A percentile compares a stretch with the other conserved stretches of the same genome.
Conservation (phyloP, 2,797 vertebrate species). For the Coregonus sp. region DNA sequence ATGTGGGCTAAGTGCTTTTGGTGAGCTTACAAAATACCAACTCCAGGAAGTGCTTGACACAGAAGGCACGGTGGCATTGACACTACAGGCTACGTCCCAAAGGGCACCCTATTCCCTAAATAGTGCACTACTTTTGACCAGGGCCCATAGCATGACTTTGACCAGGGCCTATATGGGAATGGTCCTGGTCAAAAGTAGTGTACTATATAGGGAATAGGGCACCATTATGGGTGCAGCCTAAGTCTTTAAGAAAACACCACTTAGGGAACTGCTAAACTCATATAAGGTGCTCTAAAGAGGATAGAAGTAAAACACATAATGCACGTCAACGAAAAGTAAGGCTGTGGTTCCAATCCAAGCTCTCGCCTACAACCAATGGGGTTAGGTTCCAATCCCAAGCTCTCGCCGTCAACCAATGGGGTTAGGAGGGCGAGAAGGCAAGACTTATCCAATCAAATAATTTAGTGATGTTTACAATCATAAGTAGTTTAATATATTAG, state of each 20-base stretch:
- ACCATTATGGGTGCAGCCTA: background rate
- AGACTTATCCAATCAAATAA: conserved; percentile 12
- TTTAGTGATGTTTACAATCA: background rate
- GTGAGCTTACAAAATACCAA: conserved; percentile 79
- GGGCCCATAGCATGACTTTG: background rate
- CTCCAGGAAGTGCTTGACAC: conserved; percentile 84
- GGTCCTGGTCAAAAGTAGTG: background rate
- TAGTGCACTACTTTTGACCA: background rate
- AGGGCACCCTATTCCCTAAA: background rate
- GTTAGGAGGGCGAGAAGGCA: conserved; percentile 36
- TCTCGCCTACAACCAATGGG: conserved; percentile 51
- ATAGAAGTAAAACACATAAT: conserved; percentile 64
- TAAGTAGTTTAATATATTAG: background rate
- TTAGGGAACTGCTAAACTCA: conserved; percentile 59
- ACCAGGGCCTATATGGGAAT: background rate
- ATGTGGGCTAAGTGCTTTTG: conserved; percentile 81
- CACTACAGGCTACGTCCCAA: conserved; percentile 51
- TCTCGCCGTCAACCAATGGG: conserved; percentile 55
- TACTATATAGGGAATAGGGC: background rate
- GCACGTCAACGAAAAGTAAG: conserved; percentile 61
- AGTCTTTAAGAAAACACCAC: conserved; percentile 56
- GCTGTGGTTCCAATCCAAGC: conserved; percentile 59
- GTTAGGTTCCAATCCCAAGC: conserved; percentile 59
- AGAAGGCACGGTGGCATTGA: conserved; percentile 85
- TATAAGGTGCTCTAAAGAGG: conserved; percentile 72